A percentile compares a stretch with the other conserved stretches of the same genome.
Evolutionary conservation across 92 coral and sea anemone genomes (phyloP).

Genomic region (Heteractis magnifica): DNA sequence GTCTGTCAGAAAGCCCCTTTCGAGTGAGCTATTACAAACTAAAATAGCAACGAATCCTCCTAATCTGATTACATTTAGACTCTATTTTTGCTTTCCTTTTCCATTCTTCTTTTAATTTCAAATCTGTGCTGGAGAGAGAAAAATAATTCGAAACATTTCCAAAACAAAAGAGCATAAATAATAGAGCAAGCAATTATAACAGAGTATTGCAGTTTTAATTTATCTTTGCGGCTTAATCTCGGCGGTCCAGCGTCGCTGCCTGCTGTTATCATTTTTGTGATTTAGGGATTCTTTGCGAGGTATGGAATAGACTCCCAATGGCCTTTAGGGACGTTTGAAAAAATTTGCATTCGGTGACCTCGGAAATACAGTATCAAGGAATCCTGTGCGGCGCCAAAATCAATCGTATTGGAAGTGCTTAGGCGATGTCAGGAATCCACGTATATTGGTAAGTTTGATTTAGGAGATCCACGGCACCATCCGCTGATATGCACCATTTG

Average conservation of each 20-base stretch:
- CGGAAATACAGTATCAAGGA: not conserved
- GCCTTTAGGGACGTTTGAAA: not conserved
- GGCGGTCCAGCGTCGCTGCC: not conserved
- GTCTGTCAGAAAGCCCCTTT: not conserved
- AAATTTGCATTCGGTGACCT: not conserved
- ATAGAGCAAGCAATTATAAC: not conserved
- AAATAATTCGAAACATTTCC: not conserved
- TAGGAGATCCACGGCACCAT: not conserved
- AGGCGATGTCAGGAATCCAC: not conserved
- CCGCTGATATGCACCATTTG: not conserved
- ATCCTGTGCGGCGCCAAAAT: not conserved
- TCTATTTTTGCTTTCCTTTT: not conserved
- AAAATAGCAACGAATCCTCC: not conserved
- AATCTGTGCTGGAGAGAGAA: not conserved
- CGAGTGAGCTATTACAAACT: not conserved
- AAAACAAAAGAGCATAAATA: not conserved
- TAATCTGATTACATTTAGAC: not conserved
- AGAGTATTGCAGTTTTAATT: not conserved
- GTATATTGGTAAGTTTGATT: constrained; percentile 2
- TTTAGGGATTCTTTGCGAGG: not conserved
- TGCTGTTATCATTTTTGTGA: not conserved
- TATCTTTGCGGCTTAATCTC: not conserved
- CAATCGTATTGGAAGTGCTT: not conserved
- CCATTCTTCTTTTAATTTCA: not conserved
- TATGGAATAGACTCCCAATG: not conserved